phyloP scores from a whole-genome alignment of 2,888 invertebrate genomes.

The Blastobasis adustella region DNA sequence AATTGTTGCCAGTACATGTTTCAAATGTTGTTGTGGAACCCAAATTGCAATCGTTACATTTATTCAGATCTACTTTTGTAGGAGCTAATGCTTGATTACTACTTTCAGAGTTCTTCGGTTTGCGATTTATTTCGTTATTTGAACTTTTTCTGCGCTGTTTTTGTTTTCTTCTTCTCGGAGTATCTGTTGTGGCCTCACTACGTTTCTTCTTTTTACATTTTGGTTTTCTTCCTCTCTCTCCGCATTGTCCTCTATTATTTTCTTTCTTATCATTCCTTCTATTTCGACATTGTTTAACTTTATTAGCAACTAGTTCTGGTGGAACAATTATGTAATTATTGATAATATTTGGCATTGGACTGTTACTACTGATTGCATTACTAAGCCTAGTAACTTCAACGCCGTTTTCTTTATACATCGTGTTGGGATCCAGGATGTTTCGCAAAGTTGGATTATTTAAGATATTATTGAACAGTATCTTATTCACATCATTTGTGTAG shows the following conservation, averaged over 20 bases:
- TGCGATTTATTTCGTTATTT: no score
- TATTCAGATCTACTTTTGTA: no score
- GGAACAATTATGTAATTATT: conserved; percentile 39
- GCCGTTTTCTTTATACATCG: conserved; percentile 26
- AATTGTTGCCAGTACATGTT: no score
- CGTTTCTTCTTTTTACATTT: not conserved
- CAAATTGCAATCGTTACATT: no score
- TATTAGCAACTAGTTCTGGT: conserved; percentile 21
- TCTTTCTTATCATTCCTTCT: conserved; percentile 6
- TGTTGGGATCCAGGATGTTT: conserved; percentile 24
- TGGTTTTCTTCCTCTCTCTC: not conserved
- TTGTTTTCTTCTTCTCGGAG: conserved; percentile 4
- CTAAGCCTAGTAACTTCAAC: conserved; percentile 14
- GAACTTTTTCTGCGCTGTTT: not conserved
- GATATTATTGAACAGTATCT: conserved; percentile 30
- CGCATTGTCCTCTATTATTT: not conserved
- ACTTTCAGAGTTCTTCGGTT: no score
- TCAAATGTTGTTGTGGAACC: no score
- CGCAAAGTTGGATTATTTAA: conserved; percentile 26
- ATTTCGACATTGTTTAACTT: conserved; percentile 1
- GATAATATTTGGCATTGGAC: conserved; percentile 23
- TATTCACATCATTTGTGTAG: conserved; percentile 14
- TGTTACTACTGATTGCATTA: conserved; percentile 5
- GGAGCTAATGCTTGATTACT: no score
- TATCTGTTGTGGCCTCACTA: not conserved